Evolutionary conservation across 2,888 invertebrate genomes (phyloP), one percentile per base, ranked within the genome.

Genomic region (Leptura quadrifasciata): DNA sequence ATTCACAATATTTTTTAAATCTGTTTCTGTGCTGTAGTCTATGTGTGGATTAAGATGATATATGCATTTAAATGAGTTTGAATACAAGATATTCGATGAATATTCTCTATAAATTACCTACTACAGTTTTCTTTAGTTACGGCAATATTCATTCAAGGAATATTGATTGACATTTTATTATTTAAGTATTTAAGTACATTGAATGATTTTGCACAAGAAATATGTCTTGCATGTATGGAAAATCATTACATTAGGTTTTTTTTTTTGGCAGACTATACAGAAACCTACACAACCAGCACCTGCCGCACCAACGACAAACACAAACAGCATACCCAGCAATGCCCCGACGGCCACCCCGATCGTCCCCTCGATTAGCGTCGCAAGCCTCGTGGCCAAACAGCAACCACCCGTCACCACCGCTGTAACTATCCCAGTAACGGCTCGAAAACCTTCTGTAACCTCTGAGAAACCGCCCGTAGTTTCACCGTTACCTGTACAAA

Each of bases 401-500:
- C 79, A 75, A 71, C 73, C 72, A 20, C 77, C 61, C 10, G 75
- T 68, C 55, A 71, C 74, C 27, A 60, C 80, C 27, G 55, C 77
- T 17, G 61, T 79, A 60, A 69, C n/a, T n/a, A n/a, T 81, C 27
- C 76, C 82, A 31, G 71, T 76, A 47, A 68, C 76, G 69, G 76
- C 82, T 17, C 61, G 68, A 15, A 72, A 65, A 57, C 31, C 65
- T 20, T 71, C 72, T 54, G 55, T 71, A 18, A 83, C 83, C 74
- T 85, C 80, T 82, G 88, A 88, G 81, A 88, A 84, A 74, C 82
- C 83, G 80, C 85, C 83, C 76, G 75, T 77, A 57, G 76, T 85
- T 75, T 86, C 85, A 72, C 80, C 84, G 73, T 54, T 77, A 31
- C 82, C 81, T 17, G 74, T 79, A 15, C 82, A 55, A 85, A 89